Conservation (phyloP, 2,888 invertebrate genomes). For the Eulithis testata region DNA sequence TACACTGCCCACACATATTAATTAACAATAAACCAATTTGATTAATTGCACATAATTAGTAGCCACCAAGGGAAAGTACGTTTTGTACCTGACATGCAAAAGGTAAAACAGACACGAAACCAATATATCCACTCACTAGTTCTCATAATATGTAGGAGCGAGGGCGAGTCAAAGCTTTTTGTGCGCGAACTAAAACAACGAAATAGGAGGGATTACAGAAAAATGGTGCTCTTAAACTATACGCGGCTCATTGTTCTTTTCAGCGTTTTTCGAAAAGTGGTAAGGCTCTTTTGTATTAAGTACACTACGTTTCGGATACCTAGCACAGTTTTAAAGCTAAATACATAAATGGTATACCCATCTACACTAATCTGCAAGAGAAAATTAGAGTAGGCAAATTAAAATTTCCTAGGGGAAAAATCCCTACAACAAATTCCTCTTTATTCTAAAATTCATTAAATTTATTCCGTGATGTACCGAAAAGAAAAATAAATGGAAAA, state of each 20-base stretch:
- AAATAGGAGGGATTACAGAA: slow-evolving; percentile 31
- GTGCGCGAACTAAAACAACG: slow-evolving; percentile 33
- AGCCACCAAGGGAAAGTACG: background rate
- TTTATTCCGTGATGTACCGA: no score
- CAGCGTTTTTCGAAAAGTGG: slow-evolving; percentile 27
- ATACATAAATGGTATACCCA: no score
- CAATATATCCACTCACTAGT: slow-evolving; percentile 27
- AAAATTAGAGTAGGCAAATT: no score
- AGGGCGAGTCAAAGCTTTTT: slow-evolving; percentile 35
- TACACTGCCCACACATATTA: no score
- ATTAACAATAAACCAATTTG: no score
- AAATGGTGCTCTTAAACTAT: slow-evolving; percentile 37
- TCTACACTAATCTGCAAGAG: no score
- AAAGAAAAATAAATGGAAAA: slow-evolving; percentile 5
- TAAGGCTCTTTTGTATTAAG: slow-evolving; percentile 28
- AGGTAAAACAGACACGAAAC: slow-evolving; percentile 32
- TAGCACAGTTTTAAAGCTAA: no score
- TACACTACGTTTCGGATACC: no score
- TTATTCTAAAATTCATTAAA: background rate
- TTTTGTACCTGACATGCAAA: slow-evolving; percentile 35
- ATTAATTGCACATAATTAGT: no score
- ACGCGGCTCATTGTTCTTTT: slow-evolving; percentile 27
- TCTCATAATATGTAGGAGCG: slow-evolving; percentile 28
- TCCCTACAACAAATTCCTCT: background rate
- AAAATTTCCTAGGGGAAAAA: no score